A percentile compares a stretch with the other conserved stretches of the same genome.
These are phyloP conservation scores for Orius laevigatus DNA, from an alignment of 1,140 invertebrate genomes.

Conservation along the genomic window DNA sequence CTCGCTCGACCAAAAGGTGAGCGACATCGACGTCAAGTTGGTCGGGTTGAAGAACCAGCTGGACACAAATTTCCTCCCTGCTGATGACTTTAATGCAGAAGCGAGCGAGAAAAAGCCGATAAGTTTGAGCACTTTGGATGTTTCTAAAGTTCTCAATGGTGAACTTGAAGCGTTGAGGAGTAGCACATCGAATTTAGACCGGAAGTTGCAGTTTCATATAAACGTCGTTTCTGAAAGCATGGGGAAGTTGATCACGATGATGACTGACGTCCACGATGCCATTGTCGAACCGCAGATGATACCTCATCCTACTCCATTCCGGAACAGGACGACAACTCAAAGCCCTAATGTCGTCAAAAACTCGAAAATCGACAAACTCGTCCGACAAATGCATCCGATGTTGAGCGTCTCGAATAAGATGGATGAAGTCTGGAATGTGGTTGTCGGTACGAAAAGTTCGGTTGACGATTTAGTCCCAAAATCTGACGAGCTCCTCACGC, in stretches of 20 bases:
- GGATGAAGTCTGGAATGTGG: conserved; percentile 77
- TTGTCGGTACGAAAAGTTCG: conserved; percentile 69
- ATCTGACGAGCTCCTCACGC: conserved; percentile 65
- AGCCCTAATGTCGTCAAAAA: conserved; percentile 34
- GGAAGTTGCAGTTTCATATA: conserved; percentile 68
- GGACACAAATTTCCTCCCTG: conserved; percentile 59
- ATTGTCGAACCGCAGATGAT: conserved; percentile 39
- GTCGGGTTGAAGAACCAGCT: conserved; percentile 61
- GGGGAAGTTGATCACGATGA: conserved; percentile 53
- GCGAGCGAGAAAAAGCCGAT: conserved; percentile 70
- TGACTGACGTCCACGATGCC: conserved; percentile 62
- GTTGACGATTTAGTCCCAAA: conserved; percentile 69
- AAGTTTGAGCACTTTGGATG: conserved; percentile 52
- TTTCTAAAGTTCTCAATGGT: conserved; percentile 56
- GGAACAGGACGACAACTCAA: conserved; percentile 26
- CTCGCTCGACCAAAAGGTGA: conserved; percentile 61
- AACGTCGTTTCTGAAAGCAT: conserved; percentile 65
- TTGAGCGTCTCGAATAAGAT: conserved; percentile 66
- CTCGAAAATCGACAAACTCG: conserved; percentile 59
- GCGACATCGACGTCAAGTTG: conserved; percentile 60
- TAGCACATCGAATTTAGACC: conserved; percentile 58
- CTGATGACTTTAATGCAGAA: conserved; percentile 65
- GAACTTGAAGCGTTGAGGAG: conserved; percentile 56
- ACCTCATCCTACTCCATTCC: conserved; percentile 23
- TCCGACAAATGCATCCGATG: conserved; percentile 63